Evolutionary conservation across 2,797 vertebrate genomes (phyloP), one percentile per base, ranked within the genome.

Genomic region (Dipus sagitta): DNA sequence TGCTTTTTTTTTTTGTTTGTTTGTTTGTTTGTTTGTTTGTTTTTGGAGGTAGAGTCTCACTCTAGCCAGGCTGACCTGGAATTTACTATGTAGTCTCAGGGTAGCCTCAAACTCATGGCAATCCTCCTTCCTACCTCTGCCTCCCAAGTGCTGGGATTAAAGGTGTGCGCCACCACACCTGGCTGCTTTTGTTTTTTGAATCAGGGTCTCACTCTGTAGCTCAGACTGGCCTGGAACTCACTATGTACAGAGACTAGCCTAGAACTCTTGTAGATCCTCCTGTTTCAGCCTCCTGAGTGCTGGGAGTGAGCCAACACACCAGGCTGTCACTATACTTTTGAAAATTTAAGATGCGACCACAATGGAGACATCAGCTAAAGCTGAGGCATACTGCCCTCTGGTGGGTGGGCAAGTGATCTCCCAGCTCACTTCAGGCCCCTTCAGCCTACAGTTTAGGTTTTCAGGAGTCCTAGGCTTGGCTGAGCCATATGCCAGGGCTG

Each of bases 381-480:
- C 11, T 95, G 47, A 85, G 24, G 32, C 64, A 67, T 91, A 60
- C 77, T 95, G 67, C 87, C 87, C 32, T 32, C 67, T 93, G 81
- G 76, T 84, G 84, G 70, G 26, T 34, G 15, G 68, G 68, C 24
- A 30, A 26, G 58, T 71, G 17, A 20, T 47, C 80, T 58, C n/a
- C 47, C 60, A 60, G n/a, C 87, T 82, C 60, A 60, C 21, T 4
- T 86, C 42, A 67, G 34, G 47, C 21, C 26, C n/a, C 68, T 83
- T 74, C 21, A 28, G n/a, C 54, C 75, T 78, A 42, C 65, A 86
- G 30, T 21, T 8, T 60, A 82, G 71, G 23, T 82, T 26, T 62
- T 91, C 87, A 38, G 38, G 34, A 95, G 62, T 26, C 30, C 79
- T 88, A 32, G 20, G 42, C 30, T 58, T 34, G 21, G n/a, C n/a